Conservation (phyloP, 2,797 vertebrate species). For the Acanthurus tractus region DNA sequence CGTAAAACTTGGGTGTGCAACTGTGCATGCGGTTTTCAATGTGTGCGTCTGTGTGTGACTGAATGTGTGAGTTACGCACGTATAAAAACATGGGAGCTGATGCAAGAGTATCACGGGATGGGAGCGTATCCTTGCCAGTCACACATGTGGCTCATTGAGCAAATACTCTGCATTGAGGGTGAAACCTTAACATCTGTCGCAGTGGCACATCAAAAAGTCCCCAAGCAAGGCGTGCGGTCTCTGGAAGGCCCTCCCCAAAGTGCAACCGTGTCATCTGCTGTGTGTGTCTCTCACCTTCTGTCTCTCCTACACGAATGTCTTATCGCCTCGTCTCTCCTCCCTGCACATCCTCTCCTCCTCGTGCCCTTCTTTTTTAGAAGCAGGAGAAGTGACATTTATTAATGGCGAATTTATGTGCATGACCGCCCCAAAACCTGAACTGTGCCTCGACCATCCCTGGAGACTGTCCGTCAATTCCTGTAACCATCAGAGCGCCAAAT, state of each 20-base stretch:
- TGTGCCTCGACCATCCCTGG: constrained; percentile 72
- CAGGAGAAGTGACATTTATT: constrained; percentile 86
- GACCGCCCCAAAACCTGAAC: constrained; percentile 82
- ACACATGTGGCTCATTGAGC: constrained; percentile 70
- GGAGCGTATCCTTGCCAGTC: constrained; percentile 50
- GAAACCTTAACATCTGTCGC: constrained; percentile 77
- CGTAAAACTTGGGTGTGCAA: constrained; percentile 31
- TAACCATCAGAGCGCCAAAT: constrained; percentile 80
- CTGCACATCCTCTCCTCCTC: constrained; percentile 44
- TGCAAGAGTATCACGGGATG: constrained; percentile 53
- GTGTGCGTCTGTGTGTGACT: constrained; percentile 33
- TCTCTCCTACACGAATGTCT: constrained; percentile 67
- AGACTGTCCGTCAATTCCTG: constrained; percentile 82
- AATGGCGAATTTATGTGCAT: constrained; percentile 85
- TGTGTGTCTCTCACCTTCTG: constrained; percentile 77
- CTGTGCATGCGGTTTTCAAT: neutral
- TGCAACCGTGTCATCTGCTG: constrained; percentile 72
- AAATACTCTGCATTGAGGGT: constrained; percentile 60
- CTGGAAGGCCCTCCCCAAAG: constrained; percentile 66
- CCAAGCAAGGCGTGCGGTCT: constrained; percentile 55
- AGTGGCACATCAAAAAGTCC: constrained; percentile 66
- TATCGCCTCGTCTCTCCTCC: constrained; percentile 60
- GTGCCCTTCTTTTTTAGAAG: constrained; percentile 76
- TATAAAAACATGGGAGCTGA: constrained; percentile 57
- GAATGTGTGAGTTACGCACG: constrained; percentile 47